Base-by-base conservation (phyloP, 2,888 invertebrate genomes). In the Thera britannica region DNA sequence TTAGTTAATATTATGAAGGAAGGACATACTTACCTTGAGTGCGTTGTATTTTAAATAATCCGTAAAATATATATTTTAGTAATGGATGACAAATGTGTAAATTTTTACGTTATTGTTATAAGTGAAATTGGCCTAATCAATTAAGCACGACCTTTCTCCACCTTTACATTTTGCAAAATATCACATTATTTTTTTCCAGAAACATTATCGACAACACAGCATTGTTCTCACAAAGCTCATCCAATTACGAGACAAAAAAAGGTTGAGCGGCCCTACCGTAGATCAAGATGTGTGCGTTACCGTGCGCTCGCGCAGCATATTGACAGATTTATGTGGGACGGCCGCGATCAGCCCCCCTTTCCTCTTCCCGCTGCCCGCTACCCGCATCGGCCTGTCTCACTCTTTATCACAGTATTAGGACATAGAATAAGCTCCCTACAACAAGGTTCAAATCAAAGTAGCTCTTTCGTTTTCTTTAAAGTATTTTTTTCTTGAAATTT, bases 311-410 rank as follows among this genome's bases (percentile, higher is more conserved):
- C 88, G 87, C 86, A 78, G 77, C 71, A 75, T 77, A 82, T 75
- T 80, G 90, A 91, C 92, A 92, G 92, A 92, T 92, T 92, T 92
- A 92, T 90, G 92, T 90, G 91, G 84, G 90, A 89, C 90, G 84
- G 78, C 75, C 75, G 71, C 73, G 76, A 75, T 77, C 76, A 68
- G 67, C 51, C 70, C 65, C 67, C 68, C 68, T 64, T 62, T 54
- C 63, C 60, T 58, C 69, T 44, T 62, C 56, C 62, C 58, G 38
- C 68, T 59, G 64, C 65, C 60, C 68, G 65, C 69, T 38, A n/a
- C 49, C 59, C 59, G 49, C 38, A 62, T 61, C 35, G 35, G 34
- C 62, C 65, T 65, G n/a, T 65, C 34, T 62, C 68, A 65, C 62
- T 68, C 2, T 5, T 7, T 46, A 9, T 38, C 38, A 38, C 6